phyloP scores from a whole-genome alignment of 2,113 vertebrate genomes.

The Brachyhypopomus gauderio region DNA sequence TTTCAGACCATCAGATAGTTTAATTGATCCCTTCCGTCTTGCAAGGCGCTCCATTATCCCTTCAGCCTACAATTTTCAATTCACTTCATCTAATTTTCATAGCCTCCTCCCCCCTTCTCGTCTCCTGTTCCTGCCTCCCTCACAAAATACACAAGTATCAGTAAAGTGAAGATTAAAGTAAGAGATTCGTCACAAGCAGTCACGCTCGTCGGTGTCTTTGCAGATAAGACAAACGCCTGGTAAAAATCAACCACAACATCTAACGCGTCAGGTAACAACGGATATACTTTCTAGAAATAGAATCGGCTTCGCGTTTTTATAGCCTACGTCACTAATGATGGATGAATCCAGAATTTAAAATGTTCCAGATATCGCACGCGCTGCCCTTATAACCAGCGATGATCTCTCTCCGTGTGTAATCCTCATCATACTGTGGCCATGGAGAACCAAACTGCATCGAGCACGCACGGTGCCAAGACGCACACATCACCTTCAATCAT shows the following conservation, averaged over 20 bases:
- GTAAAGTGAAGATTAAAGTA: no score
- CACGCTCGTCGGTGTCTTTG: no score
- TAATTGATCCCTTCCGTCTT: conserved; percentile 60
- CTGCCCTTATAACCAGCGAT: no score
- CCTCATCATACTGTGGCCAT: background rate
- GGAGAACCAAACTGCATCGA: background rate
- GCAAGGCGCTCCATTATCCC: conserved; percentile 16
- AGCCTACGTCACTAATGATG: no score
- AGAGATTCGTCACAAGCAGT: no score
- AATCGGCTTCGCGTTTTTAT: background rate
- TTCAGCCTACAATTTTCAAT: background rate
- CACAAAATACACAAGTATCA: no score
- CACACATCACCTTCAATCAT: background rate
- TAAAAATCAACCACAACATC: background rate
- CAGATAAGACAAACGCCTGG: background rate
- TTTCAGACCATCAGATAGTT: conserved; percentile 72
- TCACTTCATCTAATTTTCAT: background rate
- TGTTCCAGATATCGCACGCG: no score
- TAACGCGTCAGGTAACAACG: background rate
- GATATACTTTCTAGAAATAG: background rate
- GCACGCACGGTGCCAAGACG: background rate
- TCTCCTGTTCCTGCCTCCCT: background rate
- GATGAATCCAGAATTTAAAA: no score
- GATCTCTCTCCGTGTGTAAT: background rate
- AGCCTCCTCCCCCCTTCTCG: background rate